Conservation (phyloP, 1,140 invertebrate species). For the Trissolcus basalis region DNA sequence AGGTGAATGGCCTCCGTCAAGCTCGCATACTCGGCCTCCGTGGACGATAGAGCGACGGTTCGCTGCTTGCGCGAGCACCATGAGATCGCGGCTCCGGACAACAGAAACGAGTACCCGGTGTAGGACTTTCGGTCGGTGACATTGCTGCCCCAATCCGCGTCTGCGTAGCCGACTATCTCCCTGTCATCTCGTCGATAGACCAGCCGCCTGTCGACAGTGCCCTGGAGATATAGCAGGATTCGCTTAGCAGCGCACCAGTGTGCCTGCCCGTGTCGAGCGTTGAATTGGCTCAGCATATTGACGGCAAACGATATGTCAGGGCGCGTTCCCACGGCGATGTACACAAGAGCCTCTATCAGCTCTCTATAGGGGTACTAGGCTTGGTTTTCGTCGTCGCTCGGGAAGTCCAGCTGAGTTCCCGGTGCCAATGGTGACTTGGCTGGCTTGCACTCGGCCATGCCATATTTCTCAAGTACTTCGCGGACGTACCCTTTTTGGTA, state of each 20-base stretch:
- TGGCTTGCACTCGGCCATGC: conserved; percentile 58
- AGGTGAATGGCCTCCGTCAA: too few species aligned
- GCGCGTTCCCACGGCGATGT: conserved; percentile 4
- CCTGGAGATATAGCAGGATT: too few species aligned
- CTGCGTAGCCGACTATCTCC: too few species aligned
- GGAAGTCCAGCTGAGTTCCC: not conserved
- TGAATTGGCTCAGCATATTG: too few species aligned
- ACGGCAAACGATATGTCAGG: not conserved
- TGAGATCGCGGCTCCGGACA: not conserved
- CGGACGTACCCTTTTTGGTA: conserved; percentile 27
- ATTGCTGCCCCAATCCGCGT: too few species aligned
- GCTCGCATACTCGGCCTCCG: too few species aligned
- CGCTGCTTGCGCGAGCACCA: conserved; percentile 9
- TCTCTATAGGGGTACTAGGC: conserved; percentile 5
- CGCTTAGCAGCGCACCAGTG: too few species aligned
- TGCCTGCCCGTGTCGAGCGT: too few species aligned
- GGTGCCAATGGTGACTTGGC: conserved; percentile 41
- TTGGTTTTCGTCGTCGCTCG: not conserved
- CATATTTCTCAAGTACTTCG: conserved; percentile 50
- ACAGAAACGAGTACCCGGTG: conserved; percentile 25
- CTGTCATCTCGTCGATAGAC: too few species aligned
- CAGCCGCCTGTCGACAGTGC: too few species aligned
- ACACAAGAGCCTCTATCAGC: conserved; percentile 10
- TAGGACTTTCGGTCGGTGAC: conserved; percentile 71
- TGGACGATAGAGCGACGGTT: not conserved